These are phyloP conservation scores for Drosophila putrida DNA, from an alignment of 2,888 invertebrate genomes.

Conservation along the genomic window DNA sequence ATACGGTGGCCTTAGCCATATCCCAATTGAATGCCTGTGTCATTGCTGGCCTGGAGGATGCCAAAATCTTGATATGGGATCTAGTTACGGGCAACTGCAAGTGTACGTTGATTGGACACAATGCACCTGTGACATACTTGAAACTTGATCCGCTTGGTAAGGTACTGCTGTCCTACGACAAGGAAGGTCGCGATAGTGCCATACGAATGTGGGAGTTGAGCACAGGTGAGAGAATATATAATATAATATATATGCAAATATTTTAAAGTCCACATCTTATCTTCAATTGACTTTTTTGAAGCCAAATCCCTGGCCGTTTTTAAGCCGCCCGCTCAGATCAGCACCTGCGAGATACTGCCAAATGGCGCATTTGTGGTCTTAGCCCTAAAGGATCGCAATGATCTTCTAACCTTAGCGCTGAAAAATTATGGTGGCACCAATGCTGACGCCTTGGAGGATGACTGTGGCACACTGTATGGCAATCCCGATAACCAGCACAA, in stretches of 20 bases:
- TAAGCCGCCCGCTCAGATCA: constrained; percentile 91
- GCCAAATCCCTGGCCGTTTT: constrained; percentile 92
- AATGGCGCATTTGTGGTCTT: constrained; percentile 90
- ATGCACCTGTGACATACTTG: constrained; percentile 91
- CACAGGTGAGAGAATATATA: constrained; percentile 87
- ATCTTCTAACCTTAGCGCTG: constrained; percentile 89
- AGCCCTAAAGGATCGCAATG: constrained; percentile 89
- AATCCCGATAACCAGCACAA: constrained; percentile 87
- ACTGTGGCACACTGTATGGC: constrained; percentile 85
- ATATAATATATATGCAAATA: background rate
- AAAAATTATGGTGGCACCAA: constrained; percentile 82
- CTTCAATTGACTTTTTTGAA: constrained; percentile 80
- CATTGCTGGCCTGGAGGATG: constrained; percentile 93
- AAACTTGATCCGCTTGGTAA: constrained; percentile 91
- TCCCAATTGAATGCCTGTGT: constrained; percentile 94
- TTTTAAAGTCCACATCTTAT: background rate
- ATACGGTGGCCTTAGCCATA: constrained; percentile 94
- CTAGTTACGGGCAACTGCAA: constrained; percentile 93
- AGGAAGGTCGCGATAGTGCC: constrained; percentile 90
- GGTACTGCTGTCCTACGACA: constrained; percentile 91
- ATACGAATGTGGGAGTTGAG: constrained; percentile 93
- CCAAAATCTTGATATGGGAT: constrained; percentile 94
- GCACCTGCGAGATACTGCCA: constrained; percentile 91
- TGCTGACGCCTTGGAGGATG: constrained; percentile 76
- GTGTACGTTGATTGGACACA: constrained; percentile 91